These are phyloP conservation scores for Synanthedon myopaeformis DNA, from an alignment of 2,888 invertebrate species.

Conservation along the genomic window DNA sequence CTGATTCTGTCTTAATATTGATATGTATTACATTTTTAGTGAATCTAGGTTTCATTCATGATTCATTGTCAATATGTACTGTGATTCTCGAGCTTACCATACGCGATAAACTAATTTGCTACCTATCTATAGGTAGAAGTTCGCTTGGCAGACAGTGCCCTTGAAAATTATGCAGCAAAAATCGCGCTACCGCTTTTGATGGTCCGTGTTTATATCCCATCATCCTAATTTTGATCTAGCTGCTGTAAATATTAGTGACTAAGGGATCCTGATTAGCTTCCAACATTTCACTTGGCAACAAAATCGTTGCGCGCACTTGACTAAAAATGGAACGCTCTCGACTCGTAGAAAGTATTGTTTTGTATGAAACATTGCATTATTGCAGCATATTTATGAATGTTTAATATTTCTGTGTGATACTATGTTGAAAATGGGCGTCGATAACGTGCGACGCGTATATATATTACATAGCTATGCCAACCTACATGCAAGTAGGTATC, in stretches of 20 bases:
- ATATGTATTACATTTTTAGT: conserved; percentile 28
- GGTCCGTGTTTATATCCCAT: conserved; percentile 17
- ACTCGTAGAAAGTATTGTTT: conserved; percentile 54
- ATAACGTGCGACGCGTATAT: not conserved
- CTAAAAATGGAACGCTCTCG: conserved; percentile 61
- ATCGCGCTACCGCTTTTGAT: conserved; percentile 42
- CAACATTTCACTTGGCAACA: conserved; percentile 45
- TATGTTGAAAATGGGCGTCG: not conserved
- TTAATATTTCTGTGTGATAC: not conserved
- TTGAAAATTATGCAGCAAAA: conserved; percentile 71
- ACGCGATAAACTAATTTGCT: conserved; percentile 19
- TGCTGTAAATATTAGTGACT: not conserved
- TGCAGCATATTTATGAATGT: conserved; percentile 1
- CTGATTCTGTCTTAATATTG: conserved; percentile 27
- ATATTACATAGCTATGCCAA: not conserved
- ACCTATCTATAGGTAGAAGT: conserved; percentile 2
- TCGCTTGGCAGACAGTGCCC: conserved; percentile 44
- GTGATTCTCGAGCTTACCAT: conserved; percentile 27
- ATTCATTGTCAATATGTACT: conserved; percentile 29
- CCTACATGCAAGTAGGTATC: not conserved
- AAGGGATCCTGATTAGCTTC: conserved; percentile 11
- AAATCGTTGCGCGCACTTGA: conserved; percentile 29
- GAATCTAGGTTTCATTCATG: conserved; percentile 56
- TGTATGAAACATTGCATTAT: conserved; percentile 22
- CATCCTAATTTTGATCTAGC: not conserved